Evolutionary conservation across 2,888 invertebrate genomes (phyloP), one percentile per base, ranked within the genome.

Genomic region (Scaptomyza reducta): DNA sequence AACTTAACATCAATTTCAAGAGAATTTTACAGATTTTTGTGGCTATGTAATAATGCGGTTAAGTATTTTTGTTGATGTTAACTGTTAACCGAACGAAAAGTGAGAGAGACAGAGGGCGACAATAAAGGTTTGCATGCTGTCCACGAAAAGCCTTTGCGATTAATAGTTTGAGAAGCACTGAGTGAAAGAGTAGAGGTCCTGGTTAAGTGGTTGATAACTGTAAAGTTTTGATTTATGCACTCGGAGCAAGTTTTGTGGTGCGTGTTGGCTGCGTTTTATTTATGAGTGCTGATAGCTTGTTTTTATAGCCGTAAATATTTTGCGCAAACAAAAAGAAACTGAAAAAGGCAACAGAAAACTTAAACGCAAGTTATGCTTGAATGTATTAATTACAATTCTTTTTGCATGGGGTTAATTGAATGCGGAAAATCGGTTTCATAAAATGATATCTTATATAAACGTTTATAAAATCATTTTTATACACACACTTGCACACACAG

Each of bases 221-320:
- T 40, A 63, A 58, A 75, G 68, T 69, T 79, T 59, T 81, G 85
- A 81, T 85, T 85, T 85, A 81, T 81, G 77, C 57, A 73, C 77
- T 77, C 72, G 14, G 35, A 57, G 22, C 58, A 74, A 82, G 72
- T 67, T 79, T 68, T 61, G 64, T 72, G 72, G 68, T 77, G 72
- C 82, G 74, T 82, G 85, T 77, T 38, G 38, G 38, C 66, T 74
- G 70, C 44, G 69, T 71, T 80, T 84, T 84, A 84, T 81, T 78
- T 81, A 84, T 76, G 84, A 74, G 61, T 70, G 64, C 64, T 77
- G 62, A 62, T 71, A 63, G 46, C 29, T 41, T 33, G 31, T 18
- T 33, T 22, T 33, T 44, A 44, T 51, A 27, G n/a, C 42, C 56
- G 45, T 46, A 46, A 56, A 59, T 46, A 49, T 55, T 27, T 51